phyloP scores from a whole-genome alignment of 2,113 vertebrate species.

The Hippocampus zosterae region DNA sequence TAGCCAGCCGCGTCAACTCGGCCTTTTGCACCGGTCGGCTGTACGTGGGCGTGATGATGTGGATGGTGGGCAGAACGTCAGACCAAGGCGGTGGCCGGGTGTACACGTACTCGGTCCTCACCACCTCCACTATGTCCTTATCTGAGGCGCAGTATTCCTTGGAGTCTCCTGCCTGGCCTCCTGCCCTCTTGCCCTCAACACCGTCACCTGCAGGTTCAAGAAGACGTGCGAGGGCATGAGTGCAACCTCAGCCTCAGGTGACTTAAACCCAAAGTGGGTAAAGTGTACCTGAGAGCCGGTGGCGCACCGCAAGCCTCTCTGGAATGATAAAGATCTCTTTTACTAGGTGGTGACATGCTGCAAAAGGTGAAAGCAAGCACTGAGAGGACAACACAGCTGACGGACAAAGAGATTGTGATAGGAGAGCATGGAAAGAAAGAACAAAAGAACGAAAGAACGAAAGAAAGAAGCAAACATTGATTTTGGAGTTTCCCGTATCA shows the following conservation, averaged over 20 bases:
- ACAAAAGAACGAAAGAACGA: slow-evolving; percentile 11
- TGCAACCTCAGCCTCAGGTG: slow-evolving; percentile 60
- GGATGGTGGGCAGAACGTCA: slow-evolving; percentile 93
- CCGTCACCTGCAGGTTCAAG: slow-evolving; percentile 83
- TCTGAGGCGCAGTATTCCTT: slow-evolving; percentile 95
- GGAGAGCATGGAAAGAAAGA: slow-evolving; percentile 10
- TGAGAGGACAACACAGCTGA: slow-evolving; percentile 69
- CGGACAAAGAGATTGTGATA: slow-evolving; percentile 45
- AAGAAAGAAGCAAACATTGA: slow-evolving; percentile 20
- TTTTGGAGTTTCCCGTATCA: slow-evolving; percentile 30
- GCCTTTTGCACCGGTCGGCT: slow-evolving; percentile 96
- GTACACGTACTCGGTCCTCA: slow-evolving; percentile 97
- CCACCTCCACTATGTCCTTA: slow-evolving; percentile 97
- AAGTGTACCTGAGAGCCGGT: slow-evolving; percentile 74
- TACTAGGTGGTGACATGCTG: slow-evolving; percentile 82
- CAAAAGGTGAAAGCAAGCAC: slow-evolving; percentile 76
- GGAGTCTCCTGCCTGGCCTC: slow-evolving; percentile 80
- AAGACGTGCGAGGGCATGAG: slow-evolving; percentile 70
- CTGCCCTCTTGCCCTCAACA: slow-evolving; percentile 75
- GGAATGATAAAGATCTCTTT: slow-evolving; percentile 85
- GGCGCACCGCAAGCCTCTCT: slow-evolving; percentile 75
- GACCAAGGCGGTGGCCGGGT: slow-evolving; percentile 95
- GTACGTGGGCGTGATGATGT: slow-evolving; percentile 95
- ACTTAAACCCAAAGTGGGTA: slow-evolving; percentile 67
- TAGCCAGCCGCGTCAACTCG: slow-evolving; percentile 90